phyloP scores from a whole-genome alignment of 1,140 invertebrate species.

The Camponotus pennsylvanicus region DNA sequence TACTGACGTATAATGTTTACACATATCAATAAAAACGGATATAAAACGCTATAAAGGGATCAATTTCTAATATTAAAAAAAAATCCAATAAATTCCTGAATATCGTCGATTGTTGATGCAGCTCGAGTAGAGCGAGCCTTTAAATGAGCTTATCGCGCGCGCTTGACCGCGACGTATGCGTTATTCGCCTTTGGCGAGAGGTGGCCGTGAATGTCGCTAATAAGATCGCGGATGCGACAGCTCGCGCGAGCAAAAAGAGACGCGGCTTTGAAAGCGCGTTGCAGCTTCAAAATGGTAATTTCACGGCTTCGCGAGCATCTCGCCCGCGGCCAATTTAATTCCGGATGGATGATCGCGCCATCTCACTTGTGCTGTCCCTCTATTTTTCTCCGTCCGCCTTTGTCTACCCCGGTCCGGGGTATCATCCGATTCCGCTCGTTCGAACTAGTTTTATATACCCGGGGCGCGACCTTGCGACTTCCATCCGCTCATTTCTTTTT shows the following conservation, averaged over 20 bases:
- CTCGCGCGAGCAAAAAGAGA: conserved; percentile 54
- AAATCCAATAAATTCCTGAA: too few relatives aligned
- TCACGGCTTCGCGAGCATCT: conserved; percentile 76
- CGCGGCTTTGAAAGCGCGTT: conserved; percentile 64
- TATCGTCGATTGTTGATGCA: too few relatives aligned
- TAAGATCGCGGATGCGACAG: conserved; percentile 55
- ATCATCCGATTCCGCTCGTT: conserved; percentile 65
- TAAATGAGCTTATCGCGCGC: neutral
- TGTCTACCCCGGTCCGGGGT: conserved; percentile 45
- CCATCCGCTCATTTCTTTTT: conserved; percentile 20
- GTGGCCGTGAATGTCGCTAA: conserved; percentile 59
- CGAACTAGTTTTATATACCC: conserved; percentile 66
- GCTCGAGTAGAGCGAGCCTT: too few relatives aligned
- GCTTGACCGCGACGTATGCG: neutral
- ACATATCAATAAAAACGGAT: too few relatives aligned
- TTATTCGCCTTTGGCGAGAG: neutral
- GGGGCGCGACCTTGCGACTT: conserved; percentile 51
- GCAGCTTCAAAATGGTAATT: conserved; percentile 77
- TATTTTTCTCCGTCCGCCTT: conserved; percentile 65
- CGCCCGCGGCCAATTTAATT: conserved; percentile 76
- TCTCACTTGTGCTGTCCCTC: conserved; percentile 41
- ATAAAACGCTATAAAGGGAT: too few relatives aligned
- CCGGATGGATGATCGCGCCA: conserved; percentile 70
- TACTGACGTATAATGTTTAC: too few relatives aligned
- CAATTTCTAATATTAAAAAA: too few relatives aligned